Conservation (phyloP, 2,888 invertebrate genomes). For the Caenorhabditis japonica region DNA sequence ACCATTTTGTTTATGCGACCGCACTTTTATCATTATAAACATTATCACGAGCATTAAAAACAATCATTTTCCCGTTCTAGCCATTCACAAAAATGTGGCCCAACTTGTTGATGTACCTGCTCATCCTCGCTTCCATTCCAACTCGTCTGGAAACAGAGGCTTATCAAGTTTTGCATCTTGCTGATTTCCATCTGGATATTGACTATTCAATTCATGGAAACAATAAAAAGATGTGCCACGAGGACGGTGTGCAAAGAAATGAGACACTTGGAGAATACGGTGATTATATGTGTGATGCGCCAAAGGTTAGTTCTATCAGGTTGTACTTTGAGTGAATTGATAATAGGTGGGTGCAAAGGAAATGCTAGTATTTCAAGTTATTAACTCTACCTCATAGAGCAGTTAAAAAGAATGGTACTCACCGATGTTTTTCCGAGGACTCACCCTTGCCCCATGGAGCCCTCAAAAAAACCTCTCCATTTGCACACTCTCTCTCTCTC, state of each 20-base stretch:
- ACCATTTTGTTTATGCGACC: conserved; percentile 4
- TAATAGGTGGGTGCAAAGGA: too few relatives aligned
- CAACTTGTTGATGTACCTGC: conserved; percentile 34
- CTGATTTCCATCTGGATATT: conserved; percentile 73
- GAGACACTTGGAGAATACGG: conserved; percentile 67
- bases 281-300: conserved; percentile 76
- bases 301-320: conserved; percentile 65
- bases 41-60: neutral
- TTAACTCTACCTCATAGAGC: too few relatives aligned
- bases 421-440: too few relatives aligned
- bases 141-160: neutral
- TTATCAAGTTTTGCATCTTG: conserved; percentile 67
- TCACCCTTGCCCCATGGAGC: too few relatives aligned
- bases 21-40: neutral
- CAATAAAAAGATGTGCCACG: conserved; percentile 64
- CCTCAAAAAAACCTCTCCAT: too few relatives aligned
- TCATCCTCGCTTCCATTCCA: conserved; percentile 26
- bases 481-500: too few relatives aligned
- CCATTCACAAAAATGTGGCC: conserved; percentile 29
- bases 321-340: too few relatives aligned
- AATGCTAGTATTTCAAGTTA: too few relatives aligned
- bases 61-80: neutral
- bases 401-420: too few relatives aligned
- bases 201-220: conserved; percentile 68
- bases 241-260: conserved; percentile 40